A percentile compares a stretch with the other conserved stretches of the same genome.
Evolutionary conservation across 30 jellyfish, hydroid and myxozoan genomes (phyloP).

Genomic region (Aurelia sp.): DNA sequence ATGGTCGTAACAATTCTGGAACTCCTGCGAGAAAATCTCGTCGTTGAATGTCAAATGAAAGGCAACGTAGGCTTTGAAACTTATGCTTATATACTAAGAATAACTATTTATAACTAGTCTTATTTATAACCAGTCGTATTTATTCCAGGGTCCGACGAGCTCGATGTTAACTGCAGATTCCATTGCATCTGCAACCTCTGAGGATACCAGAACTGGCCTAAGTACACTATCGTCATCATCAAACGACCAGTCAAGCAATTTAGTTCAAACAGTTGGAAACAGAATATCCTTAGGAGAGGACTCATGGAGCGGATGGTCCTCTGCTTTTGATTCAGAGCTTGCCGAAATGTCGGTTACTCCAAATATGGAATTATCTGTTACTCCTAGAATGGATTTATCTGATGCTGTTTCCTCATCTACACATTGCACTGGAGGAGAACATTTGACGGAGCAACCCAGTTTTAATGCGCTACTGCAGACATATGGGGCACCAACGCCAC

Average conservation of each 20-base stretch:
- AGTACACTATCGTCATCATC: conserved; percentile 43
- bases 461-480: conserved; percentile 70
- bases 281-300: conserved; percentile 69
- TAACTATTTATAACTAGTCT: too few relatives aligned
- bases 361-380: not conserved
- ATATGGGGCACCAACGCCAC: conserved; percentile 66
- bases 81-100: too few relatives aligned
- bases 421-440: not conserved
- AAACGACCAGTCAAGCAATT: conserved; percentile 10
- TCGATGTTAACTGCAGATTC: conserved; percentile 24
- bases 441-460: conserved; percentile 47
- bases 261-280: conserved; percentile 73
- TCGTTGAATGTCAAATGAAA: too few relatives aligned
- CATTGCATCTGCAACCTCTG: conserved; percentile 24
- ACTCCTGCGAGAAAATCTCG: too few relatives aligned
- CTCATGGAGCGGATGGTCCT: conserved; percentile 98
- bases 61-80: too few relatives aligned
- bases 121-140: too few relatives aligned
- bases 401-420: conserved; percentile 7
- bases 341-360: conserved; percentile 20
- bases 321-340: conserved; percentile 76
- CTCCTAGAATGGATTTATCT: conserved; percentile 16
- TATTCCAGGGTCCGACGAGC: conserved; percentile 8
- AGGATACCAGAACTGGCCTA: conserved; percentile 6
- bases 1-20: too few relatives aligned